phyloP scores from a whole-genome alignment of 2,888 invertebrate species.

The Thera britannica region DNA sequence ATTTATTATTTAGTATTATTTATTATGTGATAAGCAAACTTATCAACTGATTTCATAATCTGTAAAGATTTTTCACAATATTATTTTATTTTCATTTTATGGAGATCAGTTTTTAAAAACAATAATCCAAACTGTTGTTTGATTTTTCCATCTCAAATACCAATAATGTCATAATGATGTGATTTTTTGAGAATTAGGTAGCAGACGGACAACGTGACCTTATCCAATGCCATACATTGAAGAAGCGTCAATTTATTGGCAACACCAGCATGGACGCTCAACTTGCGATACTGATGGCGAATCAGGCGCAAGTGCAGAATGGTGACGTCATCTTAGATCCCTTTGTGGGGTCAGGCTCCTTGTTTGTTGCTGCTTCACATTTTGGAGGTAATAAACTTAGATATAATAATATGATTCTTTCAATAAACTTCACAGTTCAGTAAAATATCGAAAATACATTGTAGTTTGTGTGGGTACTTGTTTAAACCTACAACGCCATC shows the following conservation, averaged over 20 bases:
- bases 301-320: conserved; percentile 91
- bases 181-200: conserved; percentile 81
- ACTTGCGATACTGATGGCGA: conserved; percentile 97
- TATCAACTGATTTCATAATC: too few species aligned
- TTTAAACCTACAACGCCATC: too few species aligned
- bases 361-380: conserved; percentile 94
- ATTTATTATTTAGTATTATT: too few species aligned
- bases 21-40: too few species aligned
- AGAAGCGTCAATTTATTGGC: conserved; percentile 97
- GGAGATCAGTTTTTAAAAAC: too few species aligned
- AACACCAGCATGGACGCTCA: conserved; percentile 99
- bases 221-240: conserved; percentile 92
- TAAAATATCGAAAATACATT: too few species aligned
- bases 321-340: conserved; percentile 95
- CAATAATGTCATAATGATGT: too few species aligned
- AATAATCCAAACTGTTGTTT: too few species aligned
- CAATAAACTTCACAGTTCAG: neutral
- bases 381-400: conserved; percentile 87
- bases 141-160: too few species aligned
- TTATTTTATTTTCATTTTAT: too few species aligned
- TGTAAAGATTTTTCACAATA: too few species aligned
- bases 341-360: conserved; percentile 95
- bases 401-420: neutral
- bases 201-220: conserved; percentile 93
- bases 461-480: too few species aligned